A percentile compares a stretch with the other conserved stretches of the same genome.
These are phyloP conservation scores for Daphoenositta chrysoptera DNA, from an alignment of 2,113 vertebrate species.

Conservation along the genomic window DNA sequence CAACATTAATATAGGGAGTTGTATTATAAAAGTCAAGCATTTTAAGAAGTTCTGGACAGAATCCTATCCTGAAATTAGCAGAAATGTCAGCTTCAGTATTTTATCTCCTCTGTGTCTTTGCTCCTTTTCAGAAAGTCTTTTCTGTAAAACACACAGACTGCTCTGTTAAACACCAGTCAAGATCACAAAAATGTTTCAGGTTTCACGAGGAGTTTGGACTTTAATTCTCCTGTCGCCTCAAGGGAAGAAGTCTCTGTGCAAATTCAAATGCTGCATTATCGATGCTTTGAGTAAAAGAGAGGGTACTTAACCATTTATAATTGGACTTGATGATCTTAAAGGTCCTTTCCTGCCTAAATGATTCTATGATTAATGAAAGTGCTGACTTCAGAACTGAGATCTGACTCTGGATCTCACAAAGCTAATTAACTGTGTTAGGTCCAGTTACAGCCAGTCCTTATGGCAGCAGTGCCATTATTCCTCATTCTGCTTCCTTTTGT, in stretches of 20 bases:
- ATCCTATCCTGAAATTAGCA: background rate
- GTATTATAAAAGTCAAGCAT: background rate
- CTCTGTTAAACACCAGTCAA: background rate
- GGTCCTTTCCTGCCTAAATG: background rate
- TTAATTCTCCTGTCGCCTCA: background rate
- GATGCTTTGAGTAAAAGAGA: background rate
- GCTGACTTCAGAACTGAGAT: background rate
- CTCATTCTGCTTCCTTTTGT: background rate
- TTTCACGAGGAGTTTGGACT: background rate
- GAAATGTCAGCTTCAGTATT: background rate
- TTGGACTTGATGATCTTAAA: background rate
- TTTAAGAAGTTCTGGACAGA: background rate
- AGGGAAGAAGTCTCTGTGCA: background rate
- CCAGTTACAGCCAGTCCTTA: background rate
- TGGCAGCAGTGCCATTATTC: background rate
- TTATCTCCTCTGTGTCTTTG: background rate
- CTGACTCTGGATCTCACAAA: background rate
- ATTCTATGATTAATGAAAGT: background rate
- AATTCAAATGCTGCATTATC: background rate
- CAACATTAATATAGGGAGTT: background rate
- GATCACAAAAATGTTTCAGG: background rate
- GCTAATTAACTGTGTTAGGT: background rate
- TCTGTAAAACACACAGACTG: background rate
- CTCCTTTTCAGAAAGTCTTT: background rate
- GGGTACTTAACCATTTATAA: background rate